Evolutionary conservation across 2,888 invertebrate genomes (phyloP).

Genomic region (Sphaerolaimus hirsutus): DNA sequence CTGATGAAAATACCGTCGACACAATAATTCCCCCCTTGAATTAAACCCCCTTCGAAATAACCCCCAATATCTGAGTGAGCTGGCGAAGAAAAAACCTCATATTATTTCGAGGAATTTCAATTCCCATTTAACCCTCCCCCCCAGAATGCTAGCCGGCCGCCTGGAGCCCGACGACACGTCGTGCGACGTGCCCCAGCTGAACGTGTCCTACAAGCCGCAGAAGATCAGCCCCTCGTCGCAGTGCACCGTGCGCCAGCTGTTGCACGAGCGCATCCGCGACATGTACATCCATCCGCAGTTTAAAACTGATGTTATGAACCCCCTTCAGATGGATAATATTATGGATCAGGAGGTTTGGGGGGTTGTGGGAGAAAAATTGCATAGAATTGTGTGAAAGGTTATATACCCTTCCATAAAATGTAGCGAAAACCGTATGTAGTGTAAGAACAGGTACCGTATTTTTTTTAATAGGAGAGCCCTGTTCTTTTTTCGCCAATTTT

Average conservation of each 20-base stretch:
- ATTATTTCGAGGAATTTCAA: neutral
- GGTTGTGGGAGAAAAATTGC: too few relatives aligned
- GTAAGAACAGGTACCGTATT: too few relatives aligned
- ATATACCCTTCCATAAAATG: too few relatives aligned
- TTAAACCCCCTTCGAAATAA: too few relatives aligned
- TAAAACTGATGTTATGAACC: slow-evolving; percentile 93
- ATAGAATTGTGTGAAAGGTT: neutral
- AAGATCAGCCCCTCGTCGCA: slow-evolving; percentile 94
- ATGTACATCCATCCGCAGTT: slow-evolving; percentile 92
- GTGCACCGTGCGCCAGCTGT: slow-evolving; percentile 63
- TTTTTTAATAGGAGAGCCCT: neutral
- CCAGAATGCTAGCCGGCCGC: slow-evolving; percentile 79
- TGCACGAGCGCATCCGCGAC: slow-evolving; percentile 88
- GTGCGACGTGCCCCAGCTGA: slow-evolving; percentile 57
- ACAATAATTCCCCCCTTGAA: too few relatives aligned
- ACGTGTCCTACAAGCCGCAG: slow-evolving; percentile 98
- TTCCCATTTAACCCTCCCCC: neutral
- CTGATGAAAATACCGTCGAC: too few relatives aligned
- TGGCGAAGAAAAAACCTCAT: too few relatives aligned
- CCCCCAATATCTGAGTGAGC: too few relatives aligned
- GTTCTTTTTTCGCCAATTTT: too few relatives aligned
- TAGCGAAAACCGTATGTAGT: too few relatives aligned
- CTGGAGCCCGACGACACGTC: slow-evolving; percentile 57
- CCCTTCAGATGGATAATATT: slow-evolving; percentile 78
- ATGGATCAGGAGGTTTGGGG: slow-evolving; percentile 83